Percentiles rank a stretch among this genome's conserved stretches.
Evolutionary conservation across 2,888 invertebrate genomes (phyloP).

Genomic region (Tubulanus polymorphus): DNA sequence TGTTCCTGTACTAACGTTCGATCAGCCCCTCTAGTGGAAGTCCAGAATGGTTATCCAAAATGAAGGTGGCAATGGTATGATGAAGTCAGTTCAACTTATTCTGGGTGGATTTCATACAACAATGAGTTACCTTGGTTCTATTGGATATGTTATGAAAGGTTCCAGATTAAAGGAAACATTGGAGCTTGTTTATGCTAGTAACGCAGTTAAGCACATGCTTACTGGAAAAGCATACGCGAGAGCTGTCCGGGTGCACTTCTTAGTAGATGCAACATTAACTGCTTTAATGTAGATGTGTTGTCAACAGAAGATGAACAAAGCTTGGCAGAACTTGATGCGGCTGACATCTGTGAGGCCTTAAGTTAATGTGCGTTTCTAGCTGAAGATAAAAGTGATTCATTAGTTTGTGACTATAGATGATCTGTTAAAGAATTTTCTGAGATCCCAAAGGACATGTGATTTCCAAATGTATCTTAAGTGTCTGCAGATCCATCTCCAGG

Average conservation of each 20-base stretch:
- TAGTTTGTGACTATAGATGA: slow-evolving; percentile 25
- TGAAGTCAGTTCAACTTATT: slow-evolving; percentile 14
- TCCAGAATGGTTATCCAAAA: slow-evolving; percentile 13
- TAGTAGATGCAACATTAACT: slow-evolving; percentile 18
- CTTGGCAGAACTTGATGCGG: too few relatives aligned
- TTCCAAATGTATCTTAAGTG: slow-evolving; percentile 23
- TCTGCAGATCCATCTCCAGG: background rate
- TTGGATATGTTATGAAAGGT: slow-evolving; percentile 25
- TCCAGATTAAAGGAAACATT: slow-evolving; percentile 27
- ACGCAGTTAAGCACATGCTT: slow-evolving; percentile 27
- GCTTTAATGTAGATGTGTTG: background rate
- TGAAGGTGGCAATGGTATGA: slow-evolving; percentile 7
- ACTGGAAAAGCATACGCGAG: slow-evolving; percentile 26
- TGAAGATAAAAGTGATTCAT: too few relatives aligned
- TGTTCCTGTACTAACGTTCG: slow-evolving; percentile 24
- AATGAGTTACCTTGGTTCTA: slow-evolving; percentile 29
- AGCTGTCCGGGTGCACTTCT: slow-evolving; percentile 24
- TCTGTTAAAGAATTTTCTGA: slow-evolving; percentile 22
- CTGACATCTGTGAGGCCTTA: too few relatives aligned
- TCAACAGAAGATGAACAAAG: background rate
- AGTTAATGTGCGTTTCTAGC: too few relatives aligned
- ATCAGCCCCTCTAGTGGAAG: slow-evolving; percentile 24
- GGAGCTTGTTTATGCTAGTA: slow-evolving; percentile 24
- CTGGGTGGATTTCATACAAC: slow-evolving; percentile 24
- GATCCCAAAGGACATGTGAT: slow-evolving; percentile 24